Evolutionary conservation across 2,113 vertebrate species (phyloP).

Genomic region (Phalacrocorax brasilianus): DNA sequence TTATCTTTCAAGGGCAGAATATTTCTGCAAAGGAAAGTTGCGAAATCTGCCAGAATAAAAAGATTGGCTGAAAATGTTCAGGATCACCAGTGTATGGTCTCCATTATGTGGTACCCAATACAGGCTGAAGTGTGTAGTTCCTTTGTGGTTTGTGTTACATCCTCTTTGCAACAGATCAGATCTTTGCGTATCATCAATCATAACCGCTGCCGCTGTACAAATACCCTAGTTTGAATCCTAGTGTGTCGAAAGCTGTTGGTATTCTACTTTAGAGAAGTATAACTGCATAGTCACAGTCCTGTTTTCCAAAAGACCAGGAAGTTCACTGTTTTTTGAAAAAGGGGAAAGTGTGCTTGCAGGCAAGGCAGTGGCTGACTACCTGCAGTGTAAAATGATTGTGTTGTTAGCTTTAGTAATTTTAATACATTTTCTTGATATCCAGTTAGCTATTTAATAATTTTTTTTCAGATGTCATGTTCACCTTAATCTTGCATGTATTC

Average conservation of each 20-base stretch:
- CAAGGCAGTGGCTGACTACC: not conserved
- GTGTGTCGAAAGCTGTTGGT: slow-evolving; percentile 31
- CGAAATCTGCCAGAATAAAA: slow-evolving; percentile 39
- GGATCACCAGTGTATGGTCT: not conserved
- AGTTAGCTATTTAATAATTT: not conserved
- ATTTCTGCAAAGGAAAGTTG: slow-evolving; percentile 61
- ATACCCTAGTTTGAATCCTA: slow-evolving; percentile 9
- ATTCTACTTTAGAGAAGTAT: slow-evolving; percentile 56
- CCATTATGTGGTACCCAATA: slow-evolving; percentile 13
- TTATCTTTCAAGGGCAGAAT: slow-evolving; percentile 63
- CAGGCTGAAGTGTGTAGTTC: slow-evolving; percentile 55
- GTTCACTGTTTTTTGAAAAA: slow-evolving; percentile 16
- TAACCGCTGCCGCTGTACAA: slow-evolving; percentile 51
- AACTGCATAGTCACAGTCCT: slow-evolving; percentile 16
- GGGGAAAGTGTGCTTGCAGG: not conserved
- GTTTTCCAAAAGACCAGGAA: slow-evolving; percentile 33
- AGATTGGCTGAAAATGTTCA: slow-evolving; percentile 31
- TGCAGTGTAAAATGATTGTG: not conserved
- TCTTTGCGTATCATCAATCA: slow-evolving; percentile 55
- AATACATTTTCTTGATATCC: not conserved
- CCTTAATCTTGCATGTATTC: not conserved
- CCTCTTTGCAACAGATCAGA: slow-evolving; percentile 65
- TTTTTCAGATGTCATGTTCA: not conserved
- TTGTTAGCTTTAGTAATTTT: not conserved
- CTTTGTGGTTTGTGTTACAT: slow-evolving; percentile 68